Base-by-base conservation (phyloP, 1,140 invertebrate genomes). In the Fopius arisanus region DNA sequence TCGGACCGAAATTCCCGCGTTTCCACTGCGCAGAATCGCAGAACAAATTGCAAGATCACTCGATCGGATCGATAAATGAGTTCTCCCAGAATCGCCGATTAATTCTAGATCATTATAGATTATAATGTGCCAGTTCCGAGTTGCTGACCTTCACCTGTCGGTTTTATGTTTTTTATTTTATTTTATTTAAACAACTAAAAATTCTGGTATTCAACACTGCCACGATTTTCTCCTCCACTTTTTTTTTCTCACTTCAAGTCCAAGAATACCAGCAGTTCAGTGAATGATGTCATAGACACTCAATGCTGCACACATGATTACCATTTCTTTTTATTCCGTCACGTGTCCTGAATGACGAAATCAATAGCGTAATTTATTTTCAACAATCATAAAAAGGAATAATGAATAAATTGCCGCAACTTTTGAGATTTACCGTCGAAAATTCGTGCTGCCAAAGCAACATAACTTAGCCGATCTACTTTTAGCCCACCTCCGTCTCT, bases 31-130 rank as follows among this genome's bases (percentile, higher is more conserved):
- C 67, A 69, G 21, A 48, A 51, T 48, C 10, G 23, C 10, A 1
- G 23, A 1, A n/a, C n/a, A n/a, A n/a, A n/a, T n/a, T n/a, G n/a
- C n/a, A n/a, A n/a, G 19, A 26, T 9, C 4, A 59, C 2, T 19
- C 10, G 2, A 59, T 59, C 0, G 19, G 2, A 59, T 10, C 21
- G 23, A 7, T 59, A 23, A 26, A 69, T 0, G 10, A 29, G 16
- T 51, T 19, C 19, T 63, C 21, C 33, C 28, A 62, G 41, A 54
- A 19, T 70, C 51, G 29, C 40, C 21, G 33, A 71, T 12, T 63
- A 71, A 62, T 62, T 71, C 63, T 71, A 71, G 54, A 71, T 63
- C n/a, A n/a, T n/a, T n/a, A n/a, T n/a, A n/a, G n/a, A n/a, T n/a
- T n/a, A n/a, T n/a, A n/a, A n/a, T n/a, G 70, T 66, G 70, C 70